Conservation (phyloP, 2,797 vertebrate species). For the Crax fasciolata region DNA sequence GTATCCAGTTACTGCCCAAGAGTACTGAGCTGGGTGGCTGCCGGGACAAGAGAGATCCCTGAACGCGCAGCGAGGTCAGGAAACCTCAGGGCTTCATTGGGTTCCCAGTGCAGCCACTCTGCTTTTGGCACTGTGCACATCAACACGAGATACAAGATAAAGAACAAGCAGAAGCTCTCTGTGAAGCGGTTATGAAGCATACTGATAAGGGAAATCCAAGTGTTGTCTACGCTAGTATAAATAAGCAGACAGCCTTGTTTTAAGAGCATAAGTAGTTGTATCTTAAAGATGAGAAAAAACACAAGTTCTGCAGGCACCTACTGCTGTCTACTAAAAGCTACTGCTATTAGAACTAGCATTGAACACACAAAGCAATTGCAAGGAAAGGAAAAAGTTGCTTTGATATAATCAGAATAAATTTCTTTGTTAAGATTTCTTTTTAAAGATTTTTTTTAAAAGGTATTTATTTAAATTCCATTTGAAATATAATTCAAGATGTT, state of each 20-base stretch:
- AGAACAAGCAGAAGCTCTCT: conserved; percentile 99
- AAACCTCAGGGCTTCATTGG: conserved; percentile 76
- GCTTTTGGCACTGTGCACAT: conserved; percentile 99
- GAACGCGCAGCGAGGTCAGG: conserved; percentile 82
- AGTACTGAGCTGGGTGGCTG: conserved; percentile 87
- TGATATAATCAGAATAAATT: conserved; percentile 99
- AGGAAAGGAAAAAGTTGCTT: conserved; percentile 98
- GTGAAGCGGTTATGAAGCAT: conserved; percentile 98
- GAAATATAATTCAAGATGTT: conserved; percentile 98
- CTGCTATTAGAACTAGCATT: conserved; percentile 99
- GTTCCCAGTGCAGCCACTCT: conserved; percentile 82
- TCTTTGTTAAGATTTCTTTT: conserved; percentile 93
- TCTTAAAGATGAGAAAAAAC: conserved; percentile 97
- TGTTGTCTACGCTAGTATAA: conserved; percentile 93
- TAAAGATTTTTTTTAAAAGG: conserved; percentile 94
- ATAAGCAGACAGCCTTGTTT: conserved; percentile 91
- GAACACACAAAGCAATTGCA: conserved; percentile 99
- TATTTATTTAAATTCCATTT: conserved; percentile 93
- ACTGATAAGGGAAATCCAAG: conserved; percentile 97
- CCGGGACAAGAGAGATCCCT: conserved; percentile 87
- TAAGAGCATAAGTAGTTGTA: conserved; percentile 90
- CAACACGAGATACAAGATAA: conserved; percentile 99
- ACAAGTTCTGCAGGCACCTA: conserved; percentile 98
- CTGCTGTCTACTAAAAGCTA: conserved; percentile 99
- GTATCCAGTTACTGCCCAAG: conserved; percentile 90